Evolutionary conservation across 1,140 invertebrate species (phyloP).

Genomic region (Drosophila mauritiana): DNA sequence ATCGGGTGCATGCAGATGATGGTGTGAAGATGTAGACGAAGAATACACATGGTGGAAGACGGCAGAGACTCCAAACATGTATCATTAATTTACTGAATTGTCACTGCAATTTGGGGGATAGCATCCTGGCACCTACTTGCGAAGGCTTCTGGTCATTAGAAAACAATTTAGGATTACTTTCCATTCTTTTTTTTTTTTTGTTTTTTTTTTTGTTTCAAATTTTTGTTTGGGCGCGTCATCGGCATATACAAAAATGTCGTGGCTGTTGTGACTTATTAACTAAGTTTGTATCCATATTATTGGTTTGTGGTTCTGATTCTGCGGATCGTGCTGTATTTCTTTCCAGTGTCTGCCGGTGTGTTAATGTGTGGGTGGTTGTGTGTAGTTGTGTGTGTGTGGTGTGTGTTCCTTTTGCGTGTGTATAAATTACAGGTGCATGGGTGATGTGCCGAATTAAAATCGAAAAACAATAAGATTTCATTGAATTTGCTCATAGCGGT

Average conservation of each 20-base stretch:
- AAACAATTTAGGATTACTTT: conserved; percentile 29
- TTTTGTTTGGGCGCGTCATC: conserved; percentile 6
- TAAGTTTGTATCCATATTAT: conserved; percentile 34
- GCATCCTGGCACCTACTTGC: conserved; percentile 10
- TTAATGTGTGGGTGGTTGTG: conserved; percentile 6
- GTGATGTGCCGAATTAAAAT: neutral
- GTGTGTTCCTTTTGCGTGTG: conserved; percentile 5
- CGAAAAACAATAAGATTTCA: conserved; percentile 11
- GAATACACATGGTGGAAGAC: conserved; percentile 41
- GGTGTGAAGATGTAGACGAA: conserved; percentile 2
- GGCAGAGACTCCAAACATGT: conserved; percentile 28
- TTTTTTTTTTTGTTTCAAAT: neutral
- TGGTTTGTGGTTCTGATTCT: neutral
- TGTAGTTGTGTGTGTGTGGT: conserved; percentile 1
- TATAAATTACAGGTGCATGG: conserved; percentile 51
- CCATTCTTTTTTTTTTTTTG: conserved; percentile 6
- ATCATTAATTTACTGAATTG: conserved; percentile 39
- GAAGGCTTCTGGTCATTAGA: conserved; percentile 5
- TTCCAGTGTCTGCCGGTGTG: neutral
- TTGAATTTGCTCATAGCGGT: conserved; percentile 4
- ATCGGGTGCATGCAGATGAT: conserved; percentile 6
- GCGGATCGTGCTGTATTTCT: neutral
- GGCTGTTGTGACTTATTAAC: conserved; percentile 49
- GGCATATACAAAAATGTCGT: conserved; percentile 47
- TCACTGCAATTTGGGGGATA: conserved; percentile 40